A percentile compares a stretch with the other conserved stretches of the same genome.
phyloP scores from a whole-genome alignment of 2,888 invertebrate species.

The Achlya flavicornis region DNA sequence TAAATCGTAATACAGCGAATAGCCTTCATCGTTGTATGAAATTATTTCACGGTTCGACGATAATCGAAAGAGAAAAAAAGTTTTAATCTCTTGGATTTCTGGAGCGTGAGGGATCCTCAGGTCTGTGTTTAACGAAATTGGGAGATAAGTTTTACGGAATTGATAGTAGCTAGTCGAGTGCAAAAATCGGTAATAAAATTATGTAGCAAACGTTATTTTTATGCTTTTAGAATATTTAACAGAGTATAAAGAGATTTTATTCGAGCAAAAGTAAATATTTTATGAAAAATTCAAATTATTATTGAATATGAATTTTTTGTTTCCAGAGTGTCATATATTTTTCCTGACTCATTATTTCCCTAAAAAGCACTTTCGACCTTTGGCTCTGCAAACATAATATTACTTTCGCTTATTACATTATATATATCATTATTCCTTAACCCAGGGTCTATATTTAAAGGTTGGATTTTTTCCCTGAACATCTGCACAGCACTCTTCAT shows the following conservation, averaged over 20 bases:
- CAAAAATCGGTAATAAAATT: not conserved
- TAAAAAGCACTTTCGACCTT: no score
- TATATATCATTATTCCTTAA: not conserved
- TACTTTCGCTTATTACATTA: not conserved
- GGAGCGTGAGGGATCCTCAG: not conserved
- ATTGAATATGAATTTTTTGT: no score
- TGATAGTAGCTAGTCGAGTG: not conserved
- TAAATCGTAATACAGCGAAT: conserved; percentile 26
- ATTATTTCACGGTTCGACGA: conserved; percentile 22
- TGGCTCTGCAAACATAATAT: no score
- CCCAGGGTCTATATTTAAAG: not conserved
- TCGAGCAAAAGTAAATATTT: no score
- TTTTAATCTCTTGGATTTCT: conserved; percentile 14
- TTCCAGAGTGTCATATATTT: no score
- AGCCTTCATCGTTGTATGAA: conserved; percentile 19
- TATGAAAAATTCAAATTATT: no score
- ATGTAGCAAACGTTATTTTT: not conserved
- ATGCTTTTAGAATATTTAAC: not conserved
- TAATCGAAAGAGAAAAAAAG: conserved; percentile 19
- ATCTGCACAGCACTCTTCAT: not conserved
- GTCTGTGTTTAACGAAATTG: conserved; percentile 3
- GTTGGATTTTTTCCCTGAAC: not conserved
- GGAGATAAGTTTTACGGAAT: not conserved
- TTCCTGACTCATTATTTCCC: no score
- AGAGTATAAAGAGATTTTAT: not conserved